Percentiles rank a stretch among this genome's conserved stretches.
phyloP scores from a whole-genome alignment of 2,113 vertebrate species.

The Gallinago jamesoni region DNA sequence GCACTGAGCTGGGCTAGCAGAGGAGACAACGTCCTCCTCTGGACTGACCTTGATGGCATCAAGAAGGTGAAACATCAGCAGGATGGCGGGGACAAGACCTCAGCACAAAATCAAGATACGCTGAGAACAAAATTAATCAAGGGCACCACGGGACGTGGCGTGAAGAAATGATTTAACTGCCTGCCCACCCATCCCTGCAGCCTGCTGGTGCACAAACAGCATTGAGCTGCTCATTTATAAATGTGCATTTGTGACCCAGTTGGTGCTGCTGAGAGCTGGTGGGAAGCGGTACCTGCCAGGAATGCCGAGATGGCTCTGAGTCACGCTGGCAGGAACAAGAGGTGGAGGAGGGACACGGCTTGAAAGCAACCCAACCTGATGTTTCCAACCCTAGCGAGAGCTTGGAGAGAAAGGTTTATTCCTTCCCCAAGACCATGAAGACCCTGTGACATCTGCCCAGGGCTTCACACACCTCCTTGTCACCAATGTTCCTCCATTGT shows the following conservation, averaged over 20 bases:
- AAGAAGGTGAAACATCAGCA: neutral
- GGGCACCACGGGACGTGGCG: neutral
- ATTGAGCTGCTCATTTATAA: neutral
- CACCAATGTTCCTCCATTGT: accelerated
- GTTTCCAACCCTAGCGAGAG: neutral
- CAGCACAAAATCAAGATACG: neutral
- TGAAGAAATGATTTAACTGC: neutral
- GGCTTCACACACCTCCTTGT: neutral
- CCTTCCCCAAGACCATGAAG: neutral
- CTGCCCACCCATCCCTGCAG: neutral
- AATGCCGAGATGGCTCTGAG: neutral
- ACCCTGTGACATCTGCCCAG: neutral
- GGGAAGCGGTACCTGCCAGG: neutral
- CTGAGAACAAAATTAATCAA: neutral
- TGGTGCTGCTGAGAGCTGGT: neutral
- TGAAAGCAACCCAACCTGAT: neutral
- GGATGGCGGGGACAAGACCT: neutral
- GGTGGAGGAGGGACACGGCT: neutral
- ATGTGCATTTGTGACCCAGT: neutral
- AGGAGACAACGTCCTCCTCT: neutral
- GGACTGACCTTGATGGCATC: neutral
- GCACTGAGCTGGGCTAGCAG: neutral
- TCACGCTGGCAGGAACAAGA: accelerated
- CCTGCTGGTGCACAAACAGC: neutral
- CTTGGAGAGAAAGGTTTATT: neutral